A percentile compares a stretch with the other conserved stretches of the same genome.
Evolutionary conservation across 2,888 invertebrate genomes (phyloP).

Genomic region (Seira musarum): DNA sequence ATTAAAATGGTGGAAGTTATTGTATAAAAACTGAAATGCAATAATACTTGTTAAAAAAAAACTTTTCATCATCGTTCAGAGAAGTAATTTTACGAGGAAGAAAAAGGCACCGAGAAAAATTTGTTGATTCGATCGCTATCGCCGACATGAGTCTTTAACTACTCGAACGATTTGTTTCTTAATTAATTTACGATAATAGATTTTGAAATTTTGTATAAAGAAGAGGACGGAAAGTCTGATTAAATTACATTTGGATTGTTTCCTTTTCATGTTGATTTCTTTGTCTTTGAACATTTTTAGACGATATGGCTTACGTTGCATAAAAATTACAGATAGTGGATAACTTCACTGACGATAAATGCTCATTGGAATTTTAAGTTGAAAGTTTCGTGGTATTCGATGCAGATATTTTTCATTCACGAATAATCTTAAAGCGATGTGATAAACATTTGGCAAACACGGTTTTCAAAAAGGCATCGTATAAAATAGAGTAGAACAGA

Average conservation of each 20-base stretch:
- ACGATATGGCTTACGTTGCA: conserved; percentile 9
- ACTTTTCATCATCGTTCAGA: conserved; percentile 4
- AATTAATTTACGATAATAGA: too few relatives aligned
- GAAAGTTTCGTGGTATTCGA: neutral
- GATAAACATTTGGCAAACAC: neutral
- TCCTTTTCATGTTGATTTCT: neutral
- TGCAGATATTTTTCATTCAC: neutral
- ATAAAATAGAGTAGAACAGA: neutral
- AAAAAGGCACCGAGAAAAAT: conserved; percentile 13
- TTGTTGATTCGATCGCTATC: neutral
- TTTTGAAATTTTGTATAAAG: neutral
- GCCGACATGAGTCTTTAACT: too few relatives aligned
- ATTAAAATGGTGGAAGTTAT: neutral
- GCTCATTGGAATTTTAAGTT: conserved; percentile 1
- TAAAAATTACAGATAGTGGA: neutral
- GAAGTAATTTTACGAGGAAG: conserved; percentile 1
- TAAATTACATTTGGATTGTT: neutral
- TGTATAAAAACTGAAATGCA: neutral
- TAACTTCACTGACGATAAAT: neutral
- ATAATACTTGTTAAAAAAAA: neutral
- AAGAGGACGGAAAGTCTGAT: conserved; percentile 1
- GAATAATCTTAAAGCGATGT: neutral
- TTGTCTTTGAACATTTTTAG: conserved; percentile 12
- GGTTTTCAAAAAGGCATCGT: neutral
- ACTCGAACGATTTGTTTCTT: too few relatives aligned